These are phyloP conservation scores for Cephus nigrinus DNA, from an alignment of 2,888 invertebrate genomes.

Conservation along the genomic window DNA sequence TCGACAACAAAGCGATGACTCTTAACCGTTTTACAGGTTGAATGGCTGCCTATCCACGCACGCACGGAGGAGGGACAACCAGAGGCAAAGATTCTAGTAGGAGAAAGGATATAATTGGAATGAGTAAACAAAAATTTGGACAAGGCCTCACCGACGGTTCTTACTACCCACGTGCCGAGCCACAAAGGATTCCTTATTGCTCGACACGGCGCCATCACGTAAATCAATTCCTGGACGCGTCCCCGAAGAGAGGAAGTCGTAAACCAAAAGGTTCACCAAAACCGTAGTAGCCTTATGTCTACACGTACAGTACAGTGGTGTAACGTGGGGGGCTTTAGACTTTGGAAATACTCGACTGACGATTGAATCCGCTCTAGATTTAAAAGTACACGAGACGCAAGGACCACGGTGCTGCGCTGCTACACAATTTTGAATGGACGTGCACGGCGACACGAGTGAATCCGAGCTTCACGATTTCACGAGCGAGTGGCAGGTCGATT, in stretches of 20 bases:
- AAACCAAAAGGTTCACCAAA: background rate
- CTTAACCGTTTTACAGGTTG: background rate
- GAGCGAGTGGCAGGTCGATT: conserved; percentile 4
- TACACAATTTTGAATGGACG: too few species aligned
- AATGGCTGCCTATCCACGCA: background rate
- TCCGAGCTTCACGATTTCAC: background rate
- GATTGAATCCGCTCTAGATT: too few species aligned
- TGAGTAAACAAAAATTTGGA: background rate
- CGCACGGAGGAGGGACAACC: background rate
- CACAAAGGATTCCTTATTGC: background rate
- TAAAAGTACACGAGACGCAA: background rate
- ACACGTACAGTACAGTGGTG: background rate
- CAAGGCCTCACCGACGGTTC: background rate
- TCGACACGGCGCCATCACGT: background rate
- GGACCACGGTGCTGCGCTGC: too few species aligned
- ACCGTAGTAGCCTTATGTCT: background rate
- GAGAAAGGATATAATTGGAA: background rate
- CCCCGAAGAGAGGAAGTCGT: background rate
- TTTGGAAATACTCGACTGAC: background rate
- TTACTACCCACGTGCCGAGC: background rate
- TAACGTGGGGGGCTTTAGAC: background rate
- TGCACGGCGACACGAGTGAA: too few species aligned
- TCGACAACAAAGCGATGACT: background rate
- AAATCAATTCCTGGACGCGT: background rate
- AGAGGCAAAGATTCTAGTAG: background rate